Evolutionary conservation across 2,797 vertebrate species (phyloP).

Genomic region (Pangasius sanitwongsei): DNA sequence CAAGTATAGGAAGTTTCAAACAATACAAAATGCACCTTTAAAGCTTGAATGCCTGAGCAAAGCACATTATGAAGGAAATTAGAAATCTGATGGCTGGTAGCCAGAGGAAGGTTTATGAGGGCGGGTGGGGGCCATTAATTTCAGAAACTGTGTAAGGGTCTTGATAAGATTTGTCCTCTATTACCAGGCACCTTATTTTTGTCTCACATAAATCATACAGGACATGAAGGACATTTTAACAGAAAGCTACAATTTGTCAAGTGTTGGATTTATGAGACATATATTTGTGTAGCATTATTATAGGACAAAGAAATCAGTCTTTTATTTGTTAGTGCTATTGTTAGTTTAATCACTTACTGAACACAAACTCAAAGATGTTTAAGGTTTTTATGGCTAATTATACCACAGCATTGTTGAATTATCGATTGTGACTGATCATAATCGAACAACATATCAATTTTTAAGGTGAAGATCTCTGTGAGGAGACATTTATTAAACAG

Average conservation of each 20-base stretch:
- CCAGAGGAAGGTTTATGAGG: not conserved
- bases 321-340: not conserved
- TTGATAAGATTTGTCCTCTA: not conserved
- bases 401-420: not conserved
- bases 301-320: not conserved
- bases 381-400: not conserved
- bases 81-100: not conserved
- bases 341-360: not conserved
- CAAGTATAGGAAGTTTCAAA: not conserved
- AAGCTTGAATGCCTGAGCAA: not conserved
- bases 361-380: not conserved
- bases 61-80: not conserved
- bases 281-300: not conserved
- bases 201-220: not conserved
- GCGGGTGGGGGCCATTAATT: not conserved
- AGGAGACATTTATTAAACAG: not conserved
- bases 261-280: not conserved
- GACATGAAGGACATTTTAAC: not conserved
- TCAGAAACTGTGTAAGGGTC: not conserved
- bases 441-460: not conserved
- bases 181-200: not conserved
- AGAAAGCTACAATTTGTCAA: not conserved
- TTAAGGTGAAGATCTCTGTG: not conserved
- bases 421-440: not conserved
- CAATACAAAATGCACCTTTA: not conserved